Evolutionary conservation across 2,113 vertebrate species (phyloP).

Genomic region (Climacteris rufus): DNA sequence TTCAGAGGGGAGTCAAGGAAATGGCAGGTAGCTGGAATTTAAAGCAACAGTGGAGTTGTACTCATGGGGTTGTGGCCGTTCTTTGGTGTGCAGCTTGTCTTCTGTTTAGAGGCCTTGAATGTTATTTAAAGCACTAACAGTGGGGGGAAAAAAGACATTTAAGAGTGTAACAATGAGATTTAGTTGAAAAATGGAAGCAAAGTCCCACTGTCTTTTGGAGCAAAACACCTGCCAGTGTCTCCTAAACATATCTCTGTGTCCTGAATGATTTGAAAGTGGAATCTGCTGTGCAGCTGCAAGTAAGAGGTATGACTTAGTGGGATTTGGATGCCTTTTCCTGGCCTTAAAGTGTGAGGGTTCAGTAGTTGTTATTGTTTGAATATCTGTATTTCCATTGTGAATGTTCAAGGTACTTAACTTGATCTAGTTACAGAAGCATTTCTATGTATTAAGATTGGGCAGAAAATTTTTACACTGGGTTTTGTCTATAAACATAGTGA

Average conservation of each 20-base stretch:
- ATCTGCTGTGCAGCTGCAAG: not conserved
- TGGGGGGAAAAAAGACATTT: fast-evolving
- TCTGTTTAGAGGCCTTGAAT: not conserved
- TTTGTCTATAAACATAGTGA: not conserved
- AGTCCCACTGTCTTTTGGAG: not conserved
- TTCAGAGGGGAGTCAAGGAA: not conserved
- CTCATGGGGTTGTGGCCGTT: fast-evolving
- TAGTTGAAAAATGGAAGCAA: not conserved
- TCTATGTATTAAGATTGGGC: not conserved
- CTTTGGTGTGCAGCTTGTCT: not conserved
- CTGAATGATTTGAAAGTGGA: not conserved
- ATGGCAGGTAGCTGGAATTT: not conserved
- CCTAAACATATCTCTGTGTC: not conserved
- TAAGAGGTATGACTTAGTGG: not conserved
- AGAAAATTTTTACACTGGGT: not conserved
- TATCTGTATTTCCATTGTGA: not conserved
- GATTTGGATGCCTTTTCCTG: not conserved
- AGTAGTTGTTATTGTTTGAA: not conserved
- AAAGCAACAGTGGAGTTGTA: not conserved
- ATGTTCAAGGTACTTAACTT: not conserved
- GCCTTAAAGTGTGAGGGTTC: not conserved
- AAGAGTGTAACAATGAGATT: not conserved
- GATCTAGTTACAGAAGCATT: not conserved
- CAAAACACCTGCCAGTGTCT: not conserved
- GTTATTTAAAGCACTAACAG: not conserved